Conservation (phyloP, 2,113 vertebrate genomes). For the Potamarius usumacintae region DNA sequence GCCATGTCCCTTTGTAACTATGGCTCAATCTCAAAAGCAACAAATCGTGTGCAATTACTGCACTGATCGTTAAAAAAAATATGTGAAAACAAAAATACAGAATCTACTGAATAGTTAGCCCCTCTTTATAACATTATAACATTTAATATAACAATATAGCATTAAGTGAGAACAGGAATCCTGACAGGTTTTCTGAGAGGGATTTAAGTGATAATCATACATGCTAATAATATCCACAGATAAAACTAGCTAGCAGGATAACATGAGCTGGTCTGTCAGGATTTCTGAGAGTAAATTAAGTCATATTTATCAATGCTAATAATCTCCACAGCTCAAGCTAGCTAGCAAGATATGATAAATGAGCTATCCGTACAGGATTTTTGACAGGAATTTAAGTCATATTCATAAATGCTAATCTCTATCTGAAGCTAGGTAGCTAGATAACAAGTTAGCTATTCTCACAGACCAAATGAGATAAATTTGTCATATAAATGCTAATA, state of each 20-base stretch:
- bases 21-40: too few species aligned
- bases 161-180: too few species aligned
- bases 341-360: neutral
- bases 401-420: neutral
- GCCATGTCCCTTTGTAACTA: neutral
- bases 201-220: neutral
- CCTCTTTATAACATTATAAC: too few species aligned
- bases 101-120: neutral
- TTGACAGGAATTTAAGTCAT: neutral
- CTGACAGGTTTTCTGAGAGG: neutral
- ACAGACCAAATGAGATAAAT: neutral
- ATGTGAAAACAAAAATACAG: neutral
- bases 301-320: neutral
- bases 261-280: neutral
- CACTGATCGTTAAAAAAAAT: neutral
- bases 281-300: neutral
- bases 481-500: neutral
- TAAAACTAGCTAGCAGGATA: neutral
- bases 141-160: too few species aligned
- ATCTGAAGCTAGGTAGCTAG: neutral
- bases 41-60: neutral
- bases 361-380: neutral
- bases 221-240: neutral
- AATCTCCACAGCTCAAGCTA: neutral
- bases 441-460: neutral